Conservation (phyloP, 2,113 vertebrate species). For the Phalacrocorax aristotelis region DNA sequence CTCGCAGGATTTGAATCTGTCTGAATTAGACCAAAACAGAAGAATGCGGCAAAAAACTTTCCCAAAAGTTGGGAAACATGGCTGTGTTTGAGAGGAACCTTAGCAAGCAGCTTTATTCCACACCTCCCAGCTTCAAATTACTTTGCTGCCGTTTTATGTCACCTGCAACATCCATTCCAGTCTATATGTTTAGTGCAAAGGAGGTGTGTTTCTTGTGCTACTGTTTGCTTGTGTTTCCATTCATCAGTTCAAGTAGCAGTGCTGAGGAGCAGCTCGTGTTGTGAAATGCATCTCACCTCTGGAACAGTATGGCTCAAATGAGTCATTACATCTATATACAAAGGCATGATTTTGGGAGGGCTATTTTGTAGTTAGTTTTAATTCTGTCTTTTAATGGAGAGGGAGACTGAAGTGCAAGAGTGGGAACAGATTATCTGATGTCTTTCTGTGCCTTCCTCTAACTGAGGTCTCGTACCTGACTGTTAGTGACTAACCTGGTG, state of each 20-base stretch:
- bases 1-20: neutral
- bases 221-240: neutral
- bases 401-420: neutral
- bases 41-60: neutral
- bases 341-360: neutral
- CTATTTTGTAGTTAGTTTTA: neutral
- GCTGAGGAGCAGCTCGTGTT: fast-evolving
- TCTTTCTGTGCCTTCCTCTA: neutral
- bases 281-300: neutral
- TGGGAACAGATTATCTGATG: neutral
- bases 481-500: neutral
- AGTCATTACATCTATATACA: fast-evolving
- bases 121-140: neutral
- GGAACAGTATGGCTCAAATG: neutral
- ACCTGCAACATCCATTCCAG: neutral
- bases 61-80: neutral
- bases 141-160: neutral
- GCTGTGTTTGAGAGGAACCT: neutral
- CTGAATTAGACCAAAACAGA: neutral
- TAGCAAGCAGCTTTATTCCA: neutral
- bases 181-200: neutral
- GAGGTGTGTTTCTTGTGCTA: neutral
- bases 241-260: neutral
- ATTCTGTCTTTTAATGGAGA: neutral
- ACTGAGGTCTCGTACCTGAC: neutral